Conservation (phyloP, 2,888 invertebrate genomes). For the Cyclophora punctaria region DNA sequence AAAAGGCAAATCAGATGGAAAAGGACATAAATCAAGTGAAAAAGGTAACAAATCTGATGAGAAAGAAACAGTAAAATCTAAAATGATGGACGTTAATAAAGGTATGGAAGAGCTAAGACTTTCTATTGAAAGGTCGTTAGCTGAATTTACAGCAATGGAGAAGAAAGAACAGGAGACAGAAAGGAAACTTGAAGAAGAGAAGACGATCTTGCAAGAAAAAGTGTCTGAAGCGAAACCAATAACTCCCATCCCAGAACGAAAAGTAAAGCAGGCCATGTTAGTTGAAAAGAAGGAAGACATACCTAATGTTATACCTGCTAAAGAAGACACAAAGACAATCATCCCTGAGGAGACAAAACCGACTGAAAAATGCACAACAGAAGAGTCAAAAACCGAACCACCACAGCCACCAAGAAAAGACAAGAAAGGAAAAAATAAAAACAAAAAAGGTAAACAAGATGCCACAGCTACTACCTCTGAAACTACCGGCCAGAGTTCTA, state of each 20-base stretch:
- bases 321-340: background rate
- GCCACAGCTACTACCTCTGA: constrained; percentile 7
- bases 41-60: background rate
- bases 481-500: constrained; percentile 14
- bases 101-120: constrained; percentile 61
- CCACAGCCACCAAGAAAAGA: constrained; percentile 52
- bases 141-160: constrained; percentile 53
- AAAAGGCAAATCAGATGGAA: constrained; percentile 2
- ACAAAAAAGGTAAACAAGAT: constrained; percentile 54
- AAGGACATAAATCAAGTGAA: background rate
- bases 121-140: constrained; percentile 61
- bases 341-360: constrained; percentile 1
- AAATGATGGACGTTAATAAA: constrained; percentile 63
- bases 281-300: background rate
- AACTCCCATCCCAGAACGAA: background rate
- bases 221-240: too few species aligned
- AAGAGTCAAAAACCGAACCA: constrained; percentile 10
- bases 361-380: background rate
- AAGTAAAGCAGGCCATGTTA: background rate
- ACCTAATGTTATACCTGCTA: background rate
- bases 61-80: constrained; percentile 54
- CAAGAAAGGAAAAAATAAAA: constrained; percentile 56
- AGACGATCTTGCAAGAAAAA: too few species aligned
- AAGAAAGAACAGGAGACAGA: constrained; percentile 40
- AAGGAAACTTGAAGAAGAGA: constrained; percentile 21